Evolutionary conservation across 1,140 invertebrate species (phyloP), one percentile per base, ranked within the genome.

Genomic region (Temnothorax curvispinosus): DNA sequence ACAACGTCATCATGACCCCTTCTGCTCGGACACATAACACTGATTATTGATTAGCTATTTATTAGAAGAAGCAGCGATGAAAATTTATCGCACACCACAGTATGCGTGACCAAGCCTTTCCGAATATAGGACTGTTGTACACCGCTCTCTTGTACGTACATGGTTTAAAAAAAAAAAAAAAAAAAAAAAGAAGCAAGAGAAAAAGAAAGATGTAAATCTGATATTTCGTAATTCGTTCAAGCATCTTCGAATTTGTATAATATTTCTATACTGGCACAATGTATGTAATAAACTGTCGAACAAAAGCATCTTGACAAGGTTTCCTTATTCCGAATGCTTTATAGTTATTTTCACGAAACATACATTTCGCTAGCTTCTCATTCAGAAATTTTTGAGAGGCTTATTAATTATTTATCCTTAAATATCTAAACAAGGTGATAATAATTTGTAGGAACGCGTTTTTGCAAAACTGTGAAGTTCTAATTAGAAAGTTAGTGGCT

Each of bases 261-360:
- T 94, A 94, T 94, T 94, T 94, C 93, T 94, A 94, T 94, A 93
- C 93, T 90, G 88, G 91, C 93, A 93, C 92, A 93, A 88, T 93
- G 88, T 92, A 94, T 88, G 93, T 93, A 94, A 94, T 94, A 94
- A 94, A 93, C 85, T 92, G 88, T 92, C 90, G 80, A 93, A 90
- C 74, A 90, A 89, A 91, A 78, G 32, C 60, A 72, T 64, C 56
- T 65, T 67, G 27, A 9, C 35, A 13, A 54, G 13, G n/a, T 67
- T 47, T 27, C 2, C 5, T 65, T 77, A 32, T 15, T 35, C 32
- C 7, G 72, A 71, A 3, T 9, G 32, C 9, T 62, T 62, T 58
- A 27, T 11, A 64, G 6, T 38, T 38, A 38, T 38, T 64, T 21
- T 21, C 21, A 6, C 13, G 2, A 54, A 54, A 54, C 4, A 4